A percentile compares a stretch with the other conserved stretches of the same genome.
Evolutionary conservation across 2,888 invertebrate genomes (phyloP).

Genomic region (Opisthograptis luteolata): DNA sequence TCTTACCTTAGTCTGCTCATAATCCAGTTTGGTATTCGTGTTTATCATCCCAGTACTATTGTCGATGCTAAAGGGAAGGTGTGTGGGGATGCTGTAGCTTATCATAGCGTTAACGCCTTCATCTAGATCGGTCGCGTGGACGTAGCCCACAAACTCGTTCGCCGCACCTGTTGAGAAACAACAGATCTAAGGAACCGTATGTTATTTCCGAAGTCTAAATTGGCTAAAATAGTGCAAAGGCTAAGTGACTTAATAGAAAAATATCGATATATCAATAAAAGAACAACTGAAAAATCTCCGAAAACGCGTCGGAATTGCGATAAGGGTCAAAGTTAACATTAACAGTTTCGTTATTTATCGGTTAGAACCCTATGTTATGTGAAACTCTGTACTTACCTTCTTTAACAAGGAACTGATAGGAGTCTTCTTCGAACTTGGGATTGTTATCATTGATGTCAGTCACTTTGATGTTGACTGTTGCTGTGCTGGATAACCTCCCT

Average conservation of each 20-base stretch:
- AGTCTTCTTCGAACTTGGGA: slow-evolving; percentile 92
- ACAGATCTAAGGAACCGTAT: background rate
- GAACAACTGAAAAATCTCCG: no score
- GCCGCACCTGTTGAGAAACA: slow-evolving; percentile 60
- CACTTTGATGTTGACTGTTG: slow-evolving; percentile 94
- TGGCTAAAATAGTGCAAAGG: no score
- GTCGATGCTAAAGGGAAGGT: slow-evolving; percentile 92
- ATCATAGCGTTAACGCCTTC: slow-evolving; percentile 93
- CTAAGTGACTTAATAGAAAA: no score
- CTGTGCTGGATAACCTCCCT: slow-evolving; percentile 91
- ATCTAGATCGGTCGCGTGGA: slow-evolving; percentile 93
- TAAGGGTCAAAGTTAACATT: no score
- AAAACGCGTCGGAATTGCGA: no score
- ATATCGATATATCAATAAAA: no score
- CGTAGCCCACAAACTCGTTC: slow-evolving; percentile 88
- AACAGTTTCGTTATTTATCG: background rate
- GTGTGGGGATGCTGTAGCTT: slow-evolving; percentile 90
- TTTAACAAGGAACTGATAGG: slow-evolving; percentile 92
- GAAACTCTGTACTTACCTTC: slow-evolving; percentile 86
- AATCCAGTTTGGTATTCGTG: slow-evolving; percentile 90
- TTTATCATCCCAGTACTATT: slow-evolving; percentile 91
- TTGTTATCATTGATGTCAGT: slow-evolving; percentile 97
- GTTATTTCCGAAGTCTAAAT: no score
- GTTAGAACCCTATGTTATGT: no score
- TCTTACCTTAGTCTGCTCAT: slow-evolving; percentile 90